These are phyloP conservation scores for Marronus borbonicus DNA, from an alignment of 2,888 invertebrate genomes.

Conservation along the genomic window DNA sequence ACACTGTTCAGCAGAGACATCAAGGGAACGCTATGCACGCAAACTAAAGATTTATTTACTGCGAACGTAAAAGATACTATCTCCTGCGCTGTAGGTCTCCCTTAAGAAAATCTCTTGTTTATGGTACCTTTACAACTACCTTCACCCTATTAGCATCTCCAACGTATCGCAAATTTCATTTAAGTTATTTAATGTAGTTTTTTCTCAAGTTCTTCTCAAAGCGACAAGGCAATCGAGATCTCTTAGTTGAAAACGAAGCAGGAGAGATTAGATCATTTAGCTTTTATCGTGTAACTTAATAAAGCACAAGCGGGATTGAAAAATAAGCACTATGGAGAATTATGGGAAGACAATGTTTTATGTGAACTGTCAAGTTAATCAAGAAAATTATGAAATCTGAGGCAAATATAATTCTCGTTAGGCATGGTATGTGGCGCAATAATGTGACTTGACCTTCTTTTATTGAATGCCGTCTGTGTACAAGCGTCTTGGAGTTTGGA, in stretches of 20 bases:
- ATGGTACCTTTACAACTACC: conserved; percentile 51
- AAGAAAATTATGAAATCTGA: not conserved
- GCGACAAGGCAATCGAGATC: conserved; percentile 25
- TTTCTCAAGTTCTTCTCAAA: conserved; percentile 26
- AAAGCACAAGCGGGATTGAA: not conserved
- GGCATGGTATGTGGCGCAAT: no score
- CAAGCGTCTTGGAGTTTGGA: no score
- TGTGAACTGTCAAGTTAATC: no score
- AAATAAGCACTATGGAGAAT: not conserved
- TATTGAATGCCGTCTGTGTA: no score
- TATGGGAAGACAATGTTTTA: not conserved
- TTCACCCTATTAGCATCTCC: conserved; percentile 49
- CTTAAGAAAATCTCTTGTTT: conserved; percentile 49
- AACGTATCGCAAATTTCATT: conserved; percentile 41
- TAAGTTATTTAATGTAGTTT: conserved; percentile 49
- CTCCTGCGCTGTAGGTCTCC: conserved; percentile 54
- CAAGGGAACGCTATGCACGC: conserved; percentile 56
- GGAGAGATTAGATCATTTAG: not conserved
- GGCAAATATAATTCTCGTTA: no score
- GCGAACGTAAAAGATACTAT: conserved; percentile 57
- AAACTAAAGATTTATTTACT: conserved; percentile 60
- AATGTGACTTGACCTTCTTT: no score
- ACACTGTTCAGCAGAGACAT: conserved; percentile 54
- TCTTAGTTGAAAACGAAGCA: conserved; percentile 3
- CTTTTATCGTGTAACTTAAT: conserved; percentile 6